Conservation (phyloP, 1,140 invertebrate species). For the Coelopa frigida region DNA sequence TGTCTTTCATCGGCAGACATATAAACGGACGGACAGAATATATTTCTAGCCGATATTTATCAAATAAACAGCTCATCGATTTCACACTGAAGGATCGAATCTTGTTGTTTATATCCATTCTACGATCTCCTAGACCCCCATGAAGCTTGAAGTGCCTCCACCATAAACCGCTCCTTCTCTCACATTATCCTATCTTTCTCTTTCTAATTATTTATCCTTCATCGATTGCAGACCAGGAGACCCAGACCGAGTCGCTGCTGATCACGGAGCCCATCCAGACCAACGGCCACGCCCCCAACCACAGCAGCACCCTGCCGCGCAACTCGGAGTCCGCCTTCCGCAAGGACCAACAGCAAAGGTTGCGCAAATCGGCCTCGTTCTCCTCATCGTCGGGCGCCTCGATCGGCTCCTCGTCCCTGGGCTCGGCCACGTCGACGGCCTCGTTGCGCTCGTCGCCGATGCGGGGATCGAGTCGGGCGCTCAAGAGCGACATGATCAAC, state of each 20-base stretch:
- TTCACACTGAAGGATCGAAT: too few relatives aligned
- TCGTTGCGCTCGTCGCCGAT: slow-evolving; percentile 20
- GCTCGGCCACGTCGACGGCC: slow-evolving; percentile 36
- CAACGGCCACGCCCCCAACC: neutral
- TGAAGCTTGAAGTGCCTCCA: too few relatives aligned
- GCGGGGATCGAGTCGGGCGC: slow-evolving; percentile 18
- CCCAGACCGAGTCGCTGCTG: slow-evolving; percentile 34
- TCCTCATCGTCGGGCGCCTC: slow-evolving; percentile 27
- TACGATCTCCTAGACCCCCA: too few relatives aligned
- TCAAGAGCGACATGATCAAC: slow-evolving; percentile 36
- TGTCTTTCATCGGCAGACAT: too few relatives aligned
- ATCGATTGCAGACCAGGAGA: slow-evolving; percentile 31
- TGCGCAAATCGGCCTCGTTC: slow-evolving; percentile 38
- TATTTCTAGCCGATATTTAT: too few relatives aligned
- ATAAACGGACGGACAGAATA: too few relatives aligned
- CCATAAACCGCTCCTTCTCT: neutral
- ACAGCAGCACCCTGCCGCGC: too few relatives aligned
- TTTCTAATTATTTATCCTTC: slow-evolving; percentile 2
- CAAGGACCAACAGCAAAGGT: slow-evolving; percentile 7
- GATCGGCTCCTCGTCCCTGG: slow-evolving; percentile 26
- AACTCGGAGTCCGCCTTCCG: neutral
- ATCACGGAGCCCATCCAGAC: slow-evolving; percentile 29
- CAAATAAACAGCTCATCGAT: too few relatives aligned
- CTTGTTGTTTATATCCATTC: too few relatives aligned
- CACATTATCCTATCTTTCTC: neutral